Evolutionary conservation across 1,140 invertebrate genomes (phyloP).

Genomic region (Aphis gossypii): DNA sequence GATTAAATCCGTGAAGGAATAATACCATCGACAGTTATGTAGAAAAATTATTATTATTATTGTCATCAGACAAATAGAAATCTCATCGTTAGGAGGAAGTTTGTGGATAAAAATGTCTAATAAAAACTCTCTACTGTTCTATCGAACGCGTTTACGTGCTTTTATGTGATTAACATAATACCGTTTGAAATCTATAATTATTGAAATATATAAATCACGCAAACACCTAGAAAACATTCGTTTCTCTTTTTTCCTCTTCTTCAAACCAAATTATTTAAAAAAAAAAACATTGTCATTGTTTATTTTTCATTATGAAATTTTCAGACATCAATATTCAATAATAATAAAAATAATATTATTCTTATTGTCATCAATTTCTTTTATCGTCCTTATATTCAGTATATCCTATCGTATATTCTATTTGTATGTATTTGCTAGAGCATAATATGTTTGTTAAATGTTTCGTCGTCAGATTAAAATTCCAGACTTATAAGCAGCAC

Average conservation of each 20-base stretch:
- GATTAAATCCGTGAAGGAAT: slow-evolving; percentile 35
- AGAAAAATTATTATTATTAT: not conserved
- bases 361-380: not conserved
- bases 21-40: not conserved
- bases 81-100: not conserved
- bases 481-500: not conserved
- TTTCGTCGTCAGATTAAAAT: not conserved
- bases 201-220: not conserved
- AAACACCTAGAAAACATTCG: not conserved
- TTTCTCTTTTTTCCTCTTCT: not conserved
- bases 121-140: slow-evolving; percentile 32
- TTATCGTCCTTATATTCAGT: not conserved
- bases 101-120: not conserved
- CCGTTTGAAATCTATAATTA: not conserved
- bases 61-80: slow-evolving; percentile 10
- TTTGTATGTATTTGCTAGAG: too few relatives aligned
- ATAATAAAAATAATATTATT: not conserved
- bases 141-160: not conserved
- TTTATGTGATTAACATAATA: not conserved
- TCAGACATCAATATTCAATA: not conserved
- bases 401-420: not conserved
- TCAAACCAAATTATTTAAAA: not conserved
- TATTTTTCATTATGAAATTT: not conserved
- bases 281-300: not conserved
- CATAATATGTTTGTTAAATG: not conserved